These are phyloP conservation scores for Typhlomys cinereus DNA, from an alignment of 2,113 vertebrate species.

Conservation along the genomic window DNA sequence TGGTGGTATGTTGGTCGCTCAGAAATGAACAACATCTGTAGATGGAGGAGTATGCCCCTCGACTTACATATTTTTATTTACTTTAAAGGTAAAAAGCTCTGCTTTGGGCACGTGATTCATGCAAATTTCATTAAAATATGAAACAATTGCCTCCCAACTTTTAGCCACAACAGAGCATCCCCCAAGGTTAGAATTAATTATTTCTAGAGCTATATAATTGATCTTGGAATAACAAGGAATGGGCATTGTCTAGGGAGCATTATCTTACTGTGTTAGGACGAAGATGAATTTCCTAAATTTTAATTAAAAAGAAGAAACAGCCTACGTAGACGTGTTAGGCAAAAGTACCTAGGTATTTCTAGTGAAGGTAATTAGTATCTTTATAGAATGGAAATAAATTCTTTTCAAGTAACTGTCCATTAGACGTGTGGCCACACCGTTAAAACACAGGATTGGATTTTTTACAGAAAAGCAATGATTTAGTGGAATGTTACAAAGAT, in stretches of 20 bases:
- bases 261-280: conserved; percentile 23
- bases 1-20: background rate
- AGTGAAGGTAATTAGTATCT: background rate
- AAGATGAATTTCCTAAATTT: conserved; percentile 26
- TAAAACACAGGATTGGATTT: conserved; percentile 28
- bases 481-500: background rate
- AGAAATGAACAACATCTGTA: background rate
- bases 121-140: conserved; percentile 37
- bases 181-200: background rate
- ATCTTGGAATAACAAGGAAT: background rate
- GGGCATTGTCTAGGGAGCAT: background rate
- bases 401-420: conserved; percentile 27
- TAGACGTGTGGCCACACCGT: background rate
- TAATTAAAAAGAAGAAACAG: conserved; percentile 47
- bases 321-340: background rate
- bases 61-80: conserved; percentile 1
- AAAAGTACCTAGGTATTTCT: background rate
- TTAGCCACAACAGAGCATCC: background rate
- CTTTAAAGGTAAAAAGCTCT: background rate
- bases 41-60: background rate
- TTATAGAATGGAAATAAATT: conserved; percentile 14
- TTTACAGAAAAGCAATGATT: conserved; percentile 51
- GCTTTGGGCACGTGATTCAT: background rate
- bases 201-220: background rate
- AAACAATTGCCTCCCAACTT: background rate